phyloP scores from a whole-genome alignment of 2,113 vertebrate genomes.

The Pao palembangensis region DNA sequence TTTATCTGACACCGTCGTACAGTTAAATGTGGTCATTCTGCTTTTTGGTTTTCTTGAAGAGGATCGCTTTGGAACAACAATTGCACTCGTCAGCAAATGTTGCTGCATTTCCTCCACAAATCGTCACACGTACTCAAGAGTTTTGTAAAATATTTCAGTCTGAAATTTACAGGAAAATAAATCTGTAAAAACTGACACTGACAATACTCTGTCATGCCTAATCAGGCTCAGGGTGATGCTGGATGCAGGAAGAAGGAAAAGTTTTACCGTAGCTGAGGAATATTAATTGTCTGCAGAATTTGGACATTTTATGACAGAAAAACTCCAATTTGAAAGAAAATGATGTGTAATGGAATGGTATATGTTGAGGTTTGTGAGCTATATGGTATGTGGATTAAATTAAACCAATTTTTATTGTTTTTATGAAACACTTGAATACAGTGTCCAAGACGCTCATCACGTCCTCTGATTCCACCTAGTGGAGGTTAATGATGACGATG shows the following conservation, averaged over 20 bases:
- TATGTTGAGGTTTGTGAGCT: background rate
- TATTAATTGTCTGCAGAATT: too few relatives aligned
- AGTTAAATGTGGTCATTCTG: conserved; percentile 35
- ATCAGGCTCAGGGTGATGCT: too few relatives aligned
- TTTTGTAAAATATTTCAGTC: too few relatives aligned
- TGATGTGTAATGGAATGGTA: too few relatives aligned
- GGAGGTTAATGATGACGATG: conserved; percentile 19
- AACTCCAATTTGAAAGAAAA: too few relatives aligned
- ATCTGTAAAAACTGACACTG: too few relatives aligned
- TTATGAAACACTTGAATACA: background rate
- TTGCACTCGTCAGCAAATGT: background rate
- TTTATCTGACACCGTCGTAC: conserved; percentile 61
- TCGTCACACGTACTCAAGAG: too few relatives aligned
- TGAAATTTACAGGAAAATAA: too few relatives aligned
- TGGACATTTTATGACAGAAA: too few relatives aligned
- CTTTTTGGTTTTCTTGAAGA: conserved; percentile 1
- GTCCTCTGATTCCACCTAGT: conserved; percentile 56
- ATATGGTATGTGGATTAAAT: background rate
- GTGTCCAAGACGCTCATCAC: background rate
- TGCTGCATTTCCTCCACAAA: background rate
- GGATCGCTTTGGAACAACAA: background rate
- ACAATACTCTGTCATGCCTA: too few relatives aligned
- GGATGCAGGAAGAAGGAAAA: too few relatives aligned
- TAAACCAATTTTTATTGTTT: background rate
- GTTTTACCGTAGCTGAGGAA: too few relatives aligned